phyloP scores from a whole-genome alignment of 2,113 vertebrate species.

The Campylorhamphus procurvoides region DNA sequence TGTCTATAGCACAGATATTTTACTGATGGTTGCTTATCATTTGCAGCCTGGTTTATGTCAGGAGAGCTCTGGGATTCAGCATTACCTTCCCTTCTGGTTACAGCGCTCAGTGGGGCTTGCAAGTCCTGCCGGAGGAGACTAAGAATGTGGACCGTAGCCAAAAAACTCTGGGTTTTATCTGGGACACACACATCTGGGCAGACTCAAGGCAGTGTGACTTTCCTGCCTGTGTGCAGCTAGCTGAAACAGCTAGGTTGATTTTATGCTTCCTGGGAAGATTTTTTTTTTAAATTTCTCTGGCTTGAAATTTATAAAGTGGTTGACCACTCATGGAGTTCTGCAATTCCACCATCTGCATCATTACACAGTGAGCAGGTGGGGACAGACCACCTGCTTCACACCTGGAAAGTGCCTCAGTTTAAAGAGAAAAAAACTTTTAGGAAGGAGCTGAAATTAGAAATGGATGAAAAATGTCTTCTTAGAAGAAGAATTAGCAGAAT shows the following conservation, averaged over 20 bases:
- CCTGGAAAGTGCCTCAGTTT: background rate
- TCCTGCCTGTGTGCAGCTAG: background rate
- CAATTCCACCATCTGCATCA: background rate
- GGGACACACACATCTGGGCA: background rate
- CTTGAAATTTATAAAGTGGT: background rate
- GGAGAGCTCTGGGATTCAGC: background rate
- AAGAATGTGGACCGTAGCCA: background rate
- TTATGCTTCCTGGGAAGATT: background rate
- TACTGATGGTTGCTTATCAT: background rate
- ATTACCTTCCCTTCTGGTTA: background rate
- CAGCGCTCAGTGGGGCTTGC: rapidly evolving
- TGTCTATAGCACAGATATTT: background rate
- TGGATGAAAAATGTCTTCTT: background rate
- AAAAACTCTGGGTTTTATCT: background rate
- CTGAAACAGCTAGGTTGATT: background rate
- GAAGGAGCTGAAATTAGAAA: background rate
- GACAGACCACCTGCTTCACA: background rate
- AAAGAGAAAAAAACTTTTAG: background rate
- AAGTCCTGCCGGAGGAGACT: background rate
- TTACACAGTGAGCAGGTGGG: rapidly evolving
- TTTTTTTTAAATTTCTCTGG: background rate
- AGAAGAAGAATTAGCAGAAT: background rate
- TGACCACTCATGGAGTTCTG: background rate
- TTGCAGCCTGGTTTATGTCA: background rate
- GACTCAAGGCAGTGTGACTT: background rate